Percentiles rank a stretch among this genome's conserved stretches.
These are phyloP conservation scores for Drepana arcuata DNA, from an alignment of 1,140 invertebrate genomes.

Conservation along the genomic window DNA sequence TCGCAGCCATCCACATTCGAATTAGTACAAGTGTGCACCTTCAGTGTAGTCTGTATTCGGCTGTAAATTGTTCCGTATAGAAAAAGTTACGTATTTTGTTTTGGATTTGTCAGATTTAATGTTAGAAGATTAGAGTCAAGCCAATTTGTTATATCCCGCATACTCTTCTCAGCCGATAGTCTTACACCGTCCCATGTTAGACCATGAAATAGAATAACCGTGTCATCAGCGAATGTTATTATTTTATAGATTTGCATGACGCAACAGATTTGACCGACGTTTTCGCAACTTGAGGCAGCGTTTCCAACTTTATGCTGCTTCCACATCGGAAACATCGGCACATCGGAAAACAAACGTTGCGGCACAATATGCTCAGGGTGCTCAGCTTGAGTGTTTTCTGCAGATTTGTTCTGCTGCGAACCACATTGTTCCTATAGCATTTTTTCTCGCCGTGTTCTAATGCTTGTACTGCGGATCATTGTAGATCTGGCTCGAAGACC, in stretches of 20 bases:
- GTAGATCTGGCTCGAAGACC: no score
- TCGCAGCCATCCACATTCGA: not conserved
- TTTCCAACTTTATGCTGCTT: no score
- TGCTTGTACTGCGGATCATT: no score
- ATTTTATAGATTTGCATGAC: slow-evolving; percentile 6
- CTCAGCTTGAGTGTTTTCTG: no score
- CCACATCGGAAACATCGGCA: no score
- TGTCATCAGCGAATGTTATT: slow-evolving; percentile 8
- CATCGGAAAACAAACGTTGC: no score
- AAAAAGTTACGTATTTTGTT: slow-evolving; percentile 8
- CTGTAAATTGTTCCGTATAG: slow-evolving; percentile 4
- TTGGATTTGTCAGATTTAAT: slow-evolving; percentile 5
- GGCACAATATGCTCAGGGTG: no score
- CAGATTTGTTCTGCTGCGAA: no score
- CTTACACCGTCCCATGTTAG: slow-evolving; percentile 3
- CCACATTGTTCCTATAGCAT: no score
- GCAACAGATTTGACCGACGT: no score
- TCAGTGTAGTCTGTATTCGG: slow-evolving; percentile 1
- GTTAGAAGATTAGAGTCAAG: slow-evolving; percentile 6
- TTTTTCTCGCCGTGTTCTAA: no score
- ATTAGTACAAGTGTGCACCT: not conserved
- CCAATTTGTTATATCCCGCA: slow-evolving; percentile 2
- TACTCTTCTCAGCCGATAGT: not conserved
- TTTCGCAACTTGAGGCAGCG: no score
- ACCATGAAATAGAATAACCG: slow-evolving; percentile 4